phyloP scores from a whole-genome alignment of 2,797 vertebrate species.

The Poecilia gillii region DNA sequence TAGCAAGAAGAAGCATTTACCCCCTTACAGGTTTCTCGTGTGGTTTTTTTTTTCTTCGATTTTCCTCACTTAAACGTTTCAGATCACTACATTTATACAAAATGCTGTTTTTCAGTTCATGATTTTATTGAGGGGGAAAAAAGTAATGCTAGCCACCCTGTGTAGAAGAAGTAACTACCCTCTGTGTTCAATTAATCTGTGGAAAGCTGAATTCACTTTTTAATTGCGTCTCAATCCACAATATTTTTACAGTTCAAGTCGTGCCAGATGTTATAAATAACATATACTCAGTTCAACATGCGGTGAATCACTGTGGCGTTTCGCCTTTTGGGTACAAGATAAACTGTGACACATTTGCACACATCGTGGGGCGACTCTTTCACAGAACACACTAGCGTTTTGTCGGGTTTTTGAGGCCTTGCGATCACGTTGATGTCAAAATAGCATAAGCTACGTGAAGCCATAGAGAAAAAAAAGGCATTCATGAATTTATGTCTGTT shows the following conservation, averaged over 20 bases:
- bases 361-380: conserved; percentile 41
- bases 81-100: not conserved
- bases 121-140: not conserved
- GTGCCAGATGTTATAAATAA: conserved; percentile 17
- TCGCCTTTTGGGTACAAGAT: conserved; percentile 47
- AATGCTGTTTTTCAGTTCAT: not conserved
- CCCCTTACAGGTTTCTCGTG: not conserved
- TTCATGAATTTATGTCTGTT: not conserved
- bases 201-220: not conserved
- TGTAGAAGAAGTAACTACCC: not conserved
- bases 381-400: conserved; percentile 40
- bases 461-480: not conserved
- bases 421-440: conserved; percentile 3
- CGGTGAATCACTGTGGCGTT: conserved; percentile 52
- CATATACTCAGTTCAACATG: conserved; percentile 2
- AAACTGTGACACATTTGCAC: conserved; percentile 68
- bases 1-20: not conserved
- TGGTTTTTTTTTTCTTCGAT: not conserved
- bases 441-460: conserved; percentile 5
- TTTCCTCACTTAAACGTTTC: not conserved
- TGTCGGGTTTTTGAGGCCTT: conserved; percentile 62
- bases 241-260: conserved; percentile 18
- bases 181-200: not conserved
- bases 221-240: not conserved
- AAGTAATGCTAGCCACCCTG: not conserved